A percentile compares a stretch with the other conserved stretches of the same genome.
phyloP scores from a whole-genome alignment of 2,797 vertebrate species.

The Potorous gilbertii region DNA sequence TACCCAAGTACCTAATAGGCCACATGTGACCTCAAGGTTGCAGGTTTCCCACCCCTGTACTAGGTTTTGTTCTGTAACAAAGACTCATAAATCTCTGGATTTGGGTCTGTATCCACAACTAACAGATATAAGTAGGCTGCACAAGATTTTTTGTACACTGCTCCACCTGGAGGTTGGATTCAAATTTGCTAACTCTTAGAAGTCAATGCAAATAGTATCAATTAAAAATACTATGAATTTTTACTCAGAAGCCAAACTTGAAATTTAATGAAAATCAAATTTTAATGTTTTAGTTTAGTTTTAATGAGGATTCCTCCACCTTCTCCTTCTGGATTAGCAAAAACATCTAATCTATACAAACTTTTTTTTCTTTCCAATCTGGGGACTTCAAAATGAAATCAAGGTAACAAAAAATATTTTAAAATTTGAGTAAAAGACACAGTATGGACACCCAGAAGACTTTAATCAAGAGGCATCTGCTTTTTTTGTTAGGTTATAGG shows the following conservation, averaged over 20 bases:
- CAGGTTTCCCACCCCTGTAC: too few relatives aligned
- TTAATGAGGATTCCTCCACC: not conserved
- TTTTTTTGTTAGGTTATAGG: not conserved
- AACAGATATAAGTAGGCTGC: not conserved
- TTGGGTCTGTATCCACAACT: not conserved
- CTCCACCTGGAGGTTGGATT: conserved; percentile 41
- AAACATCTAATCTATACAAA: not conserved
- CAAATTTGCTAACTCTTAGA: not conserved
- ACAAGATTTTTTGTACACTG: not conserved
- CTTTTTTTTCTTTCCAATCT: not conserved
- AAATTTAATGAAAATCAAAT: not conserved
- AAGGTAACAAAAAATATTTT: too few relatives aligned
- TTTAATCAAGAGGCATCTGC: not conserved
- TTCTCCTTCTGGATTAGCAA: not conserved
- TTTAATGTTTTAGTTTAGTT: not conserved
- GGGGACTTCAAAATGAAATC: too few relatives aligned
- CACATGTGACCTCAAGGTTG: too few relatives aligned
- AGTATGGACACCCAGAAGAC: not conserved
- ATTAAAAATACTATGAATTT: not conserved
- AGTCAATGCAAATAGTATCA: not conserved
- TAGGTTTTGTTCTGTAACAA: not conserved
- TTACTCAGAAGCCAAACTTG: not conserved
- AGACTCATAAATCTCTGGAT: not conserved
- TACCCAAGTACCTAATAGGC: too few relatives aligned
- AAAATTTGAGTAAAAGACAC: not conserved